Evolutionary conservation across 2,888 invertebrate genomes (phyloP).

Genomic region (Myathropa florea): DNA sequence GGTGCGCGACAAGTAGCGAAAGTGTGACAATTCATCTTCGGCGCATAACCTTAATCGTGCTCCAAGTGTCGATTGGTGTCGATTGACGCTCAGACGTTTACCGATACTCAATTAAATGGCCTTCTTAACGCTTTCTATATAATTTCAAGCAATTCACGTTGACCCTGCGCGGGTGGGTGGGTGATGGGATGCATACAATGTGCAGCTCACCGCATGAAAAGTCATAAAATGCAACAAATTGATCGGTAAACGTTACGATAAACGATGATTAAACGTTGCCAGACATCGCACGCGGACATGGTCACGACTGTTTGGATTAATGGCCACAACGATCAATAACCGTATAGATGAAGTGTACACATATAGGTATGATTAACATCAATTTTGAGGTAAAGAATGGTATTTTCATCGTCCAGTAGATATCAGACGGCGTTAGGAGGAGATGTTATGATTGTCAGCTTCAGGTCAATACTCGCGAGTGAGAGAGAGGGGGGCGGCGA

Average conservation of each 20-base stretch:
- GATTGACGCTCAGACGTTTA: not conserved
- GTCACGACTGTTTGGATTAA: conserved; percentile 58
- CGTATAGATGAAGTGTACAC: conserved; percentile 3
- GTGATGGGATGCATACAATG: no score
- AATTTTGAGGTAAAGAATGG: conserved; percentile 21
- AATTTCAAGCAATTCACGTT: conserved; percentile 2
- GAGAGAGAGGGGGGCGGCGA: not conserved
- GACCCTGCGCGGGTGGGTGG: not conserved
- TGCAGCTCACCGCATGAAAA: conserved; percentile 33
- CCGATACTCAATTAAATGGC: conserved; percentile 55
- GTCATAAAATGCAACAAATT: conserved; percentile 63
- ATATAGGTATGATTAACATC: conserved; percentile 39
- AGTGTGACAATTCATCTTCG: conserved; percentile 65
- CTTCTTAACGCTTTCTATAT: conserved; percentile 57
- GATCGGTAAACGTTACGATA: conserved; percentile 63
- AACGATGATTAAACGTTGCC: conserved; percentile 44
- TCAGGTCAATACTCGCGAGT: conserved; percentile 24
- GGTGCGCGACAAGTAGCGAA: conserved; percentile 59
- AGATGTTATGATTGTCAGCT: conserved; percentile 49
- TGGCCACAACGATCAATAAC: conserved; percentile 6
- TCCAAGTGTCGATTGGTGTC: not conserved
- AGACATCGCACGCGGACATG: conserved; percentile 29
- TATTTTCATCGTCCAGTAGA: conserved; percentile 17
- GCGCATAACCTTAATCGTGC: conserved; percentile 61
- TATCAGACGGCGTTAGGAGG: not conserved